These are phyloP conservation scores for Caenorhabditis wallacei DNA, from an alignment of 2,888 invertebrate species.

Conservation along the genomic window DNA sequence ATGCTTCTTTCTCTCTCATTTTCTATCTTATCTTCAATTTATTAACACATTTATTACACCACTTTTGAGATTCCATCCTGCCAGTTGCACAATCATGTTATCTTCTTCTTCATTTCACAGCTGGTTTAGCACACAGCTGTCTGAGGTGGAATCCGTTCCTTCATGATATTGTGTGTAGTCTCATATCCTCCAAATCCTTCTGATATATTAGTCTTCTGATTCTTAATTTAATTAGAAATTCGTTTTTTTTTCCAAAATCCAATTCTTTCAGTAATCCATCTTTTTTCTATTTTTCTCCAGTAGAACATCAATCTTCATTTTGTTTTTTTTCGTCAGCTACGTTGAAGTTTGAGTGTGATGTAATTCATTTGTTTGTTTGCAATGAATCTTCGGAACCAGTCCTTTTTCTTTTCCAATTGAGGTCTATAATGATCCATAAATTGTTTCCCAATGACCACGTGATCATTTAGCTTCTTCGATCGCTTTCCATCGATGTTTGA, in stretches of 20 bases:
- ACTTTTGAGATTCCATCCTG: constrained; percentile 8
- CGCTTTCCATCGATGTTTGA: constrained; percentile 21
- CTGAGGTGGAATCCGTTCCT: constrained; percentile 10
- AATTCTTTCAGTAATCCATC: background rate
- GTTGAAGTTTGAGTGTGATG: constrained; percentile 22
- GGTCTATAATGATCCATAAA: constrained; percentile 26
- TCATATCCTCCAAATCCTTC: background rate
- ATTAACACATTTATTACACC: constrained; percentile 29
- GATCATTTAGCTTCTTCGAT: constrained; percentile 20
- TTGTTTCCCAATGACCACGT: constrained; percentile 38
- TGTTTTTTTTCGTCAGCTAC: background rate
- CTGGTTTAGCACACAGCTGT: constrained; percentile 38
- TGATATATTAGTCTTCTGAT: background rate
- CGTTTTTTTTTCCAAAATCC: background rate
- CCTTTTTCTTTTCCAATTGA: background rate
- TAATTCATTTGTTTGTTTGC: constrained; percentile 37
- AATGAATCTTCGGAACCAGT: constrained; percentile 28
- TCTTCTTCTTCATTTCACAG: constrained; percentile 19
- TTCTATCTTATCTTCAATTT: constrained; percentile 26
- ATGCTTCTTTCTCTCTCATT: background rate
- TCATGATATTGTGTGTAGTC: constrained; percentile 7
- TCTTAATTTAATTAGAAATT: background rate
- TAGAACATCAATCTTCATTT: constrained; percentile 42
- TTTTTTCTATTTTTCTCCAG: background rate
- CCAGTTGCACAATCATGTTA: constrained; percentile 33